Evolutionary conservation across 2,113 vertebrate genomes (phyloP).

Genomic region (Sapayoa aenigma): DNA sequence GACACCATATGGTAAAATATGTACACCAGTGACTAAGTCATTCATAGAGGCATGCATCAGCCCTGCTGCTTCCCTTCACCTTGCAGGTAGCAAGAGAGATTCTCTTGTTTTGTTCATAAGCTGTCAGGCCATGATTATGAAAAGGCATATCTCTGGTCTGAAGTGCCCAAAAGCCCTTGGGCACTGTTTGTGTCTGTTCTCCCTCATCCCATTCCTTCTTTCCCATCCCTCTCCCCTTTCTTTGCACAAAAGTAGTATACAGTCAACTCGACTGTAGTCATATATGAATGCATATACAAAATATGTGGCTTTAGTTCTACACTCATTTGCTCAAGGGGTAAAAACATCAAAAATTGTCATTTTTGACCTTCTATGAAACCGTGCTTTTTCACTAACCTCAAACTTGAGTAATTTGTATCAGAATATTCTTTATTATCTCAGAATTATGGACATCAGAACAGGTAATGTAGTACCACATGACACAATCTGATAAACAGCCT

Average conservation of each 20-base stretch:
- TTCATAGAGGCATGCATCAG: constrained; percentile 35
- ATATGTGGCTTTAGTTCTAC: not conserved
- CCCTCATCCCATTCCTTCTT: not conserved
- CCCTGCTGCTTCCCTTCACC: constrained; percentile 4
- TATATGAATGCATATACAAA: not conserved
- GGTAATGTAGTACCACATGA: not conserved
- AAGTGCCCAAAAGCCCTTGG: not conserved
- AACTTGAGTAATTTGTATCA: not conserved
- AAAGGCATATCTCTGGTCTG: not conserved
- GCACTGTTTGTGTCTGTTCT: not conserved
- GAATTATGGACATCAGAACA: not conserved
- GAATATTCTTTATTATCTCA: not conserved
- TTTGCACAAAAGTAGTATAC: not conserved
- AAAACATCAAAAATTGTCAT: not conserved
- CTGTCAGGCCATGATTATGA: not conserved
- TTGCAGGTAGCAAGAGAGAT: constrained; percentile 10
- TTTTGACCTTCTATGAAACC: not conserved
- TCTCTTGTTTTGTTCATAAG: not conserved
- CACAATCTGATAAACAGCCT: not conserved
- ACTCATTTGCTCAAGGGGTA: not conserved
- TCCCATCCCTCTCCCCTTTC: not conserved
- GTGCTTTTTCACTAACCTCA: not conserved
- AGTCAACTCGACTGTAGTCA: not conserved
- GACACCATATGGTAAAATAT: constrained; percentile 63
- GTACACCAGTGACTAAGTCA: constrained; percentile 39